Conservation (phyloP, 2,113 vertebrate species). For the Carollia perspicillata region DNA sequence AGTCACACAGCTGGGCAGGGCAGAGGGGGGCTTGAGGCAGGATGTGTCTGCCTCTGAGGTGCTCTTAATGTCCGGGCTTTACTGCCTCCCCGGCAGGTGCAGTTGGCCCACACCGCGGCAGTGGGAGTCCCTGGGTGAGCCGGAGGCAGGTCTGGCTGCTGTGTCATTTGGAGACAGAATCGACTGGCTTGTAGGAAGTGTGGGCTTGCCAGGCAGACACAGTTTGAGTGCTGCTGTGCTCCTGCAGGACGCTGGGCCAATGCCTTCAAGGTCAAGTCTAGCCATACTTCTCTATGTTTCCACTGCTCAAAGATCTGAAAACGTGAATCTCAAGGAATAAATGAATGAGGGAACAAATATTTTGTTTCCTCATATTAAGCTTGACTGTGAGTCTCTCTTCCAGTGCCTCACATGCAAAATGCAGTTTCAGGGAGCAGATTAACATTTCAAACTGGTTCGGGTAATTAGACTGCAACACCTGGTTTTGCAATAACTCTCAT, state of each 20-base stretch:
- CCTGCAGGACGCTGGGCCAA: background rate
- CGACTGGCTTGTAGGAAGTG: background rate
- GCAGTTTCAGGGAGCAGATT: background rate
- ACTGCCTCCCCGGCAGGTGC: background rate
- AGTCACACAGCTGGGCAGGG: background rate
- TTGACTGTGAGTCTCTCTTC: background rate
- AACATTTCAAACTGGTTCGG: slow-evolving; percentile 45
- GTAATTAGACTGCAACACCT: slow-evolving; percentile 53
- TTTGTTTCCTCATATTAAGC: background rate
- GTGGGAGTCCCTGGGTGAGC: background rate
- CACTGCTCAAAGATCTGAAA: background rate
- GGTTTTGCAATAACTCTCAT: slow-evolving; percentile 60
- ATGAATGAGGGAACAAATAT: background rate
- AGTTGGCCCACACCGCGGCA: background rate
- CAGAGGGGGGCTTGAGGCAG: background rate
- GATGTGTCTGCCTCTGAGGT: background rate
- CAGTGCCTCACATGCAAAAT: background rate
- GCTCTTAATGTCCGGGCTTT: background rate
- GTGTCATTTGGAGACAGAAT: background rate
- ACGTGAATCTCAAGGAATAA: background rate
- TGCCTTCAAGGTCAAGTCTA: background rate
- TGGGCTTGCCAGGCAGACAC: background rate
- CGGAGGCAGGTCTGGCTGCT: background rate
- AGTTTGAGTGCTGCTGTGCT: background rate
- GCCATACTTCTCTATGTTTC: background rate